Evolutionary conservation across 2,888 invertebrate species (phyloP).

Genomic region (Serrognathus titanus): DNA sequence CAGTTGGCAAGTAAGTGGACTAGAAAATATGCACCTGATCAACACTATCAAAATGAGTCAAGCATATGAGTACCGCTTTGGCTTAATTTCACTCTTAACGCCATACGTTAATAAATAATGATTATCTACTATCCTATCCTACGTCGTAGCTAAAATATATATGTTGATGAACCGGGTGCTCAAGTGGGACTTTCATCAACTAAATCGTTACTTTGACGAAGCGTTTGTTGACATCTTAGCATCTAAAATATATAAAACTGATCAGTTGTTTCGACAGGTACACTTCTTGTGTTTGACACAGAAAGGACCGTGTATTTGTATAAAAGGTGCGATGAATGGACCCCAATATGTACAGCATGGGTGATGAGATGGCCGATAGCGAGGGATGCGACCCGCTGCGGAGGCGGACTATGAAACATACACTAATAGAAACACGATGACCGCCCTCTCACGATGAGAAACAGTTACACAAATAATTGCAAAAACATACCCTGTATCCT

Average conservation of each 20-base stretch:
- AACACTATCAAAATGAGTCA: neutral
- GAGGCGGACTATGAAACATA: slow-evolving; percentile 36
- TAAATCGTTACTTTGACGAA: slow-evolving; percentile 19
- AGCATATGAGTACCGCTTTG: slow-evolving; percentile 11
- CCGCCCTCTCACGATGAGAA: slow-evolving; percentile 44
- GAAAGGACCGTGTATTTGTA: slow-evolving; percentile 42
- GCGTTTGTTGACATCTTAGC: slow-evolving; percentile 26
- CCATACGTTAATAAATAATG: slow-evolving; percentile 29
- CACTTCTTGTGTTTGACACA: slow-evolving; percentile 41
- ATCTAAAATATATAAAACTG: slow-evolving; percentile 35
- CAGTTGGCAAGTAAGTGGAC: neutral
- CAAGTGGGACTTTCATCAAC: slow-evolving; percentile 13
- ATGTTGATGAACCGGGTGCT: slow-evolving; percentile 31
- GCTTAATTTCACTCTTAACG: slow-evolving; percentile 4
- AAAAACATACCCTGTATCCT: slow-evolving; percentile 94
- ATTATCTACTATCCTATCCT: slow-evolving; percentile 39
- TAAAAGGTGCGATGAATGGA: slow-evolving; percentile 43
- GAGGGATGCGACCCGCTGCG: slow-evolving; percentile 37
- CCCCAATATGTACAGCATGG: slow-evolving; percentile 49
- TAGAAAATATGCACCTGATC: neutral
- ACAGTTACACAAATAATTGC: slow-evolving; percentile 75
- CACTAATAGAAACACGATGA: slow-evolving; percentile 38
- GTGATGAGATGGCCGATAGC: slow-evolving; percentile 26
- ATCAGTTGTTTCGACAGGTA: slow-evolving; percentile 35
- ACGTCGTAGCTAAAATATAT: slow-evolving; percentile 45